Base-by-base conservation (phyloP, 2,888 invertebrate species). In the Achlya flavicornis region DNA sequence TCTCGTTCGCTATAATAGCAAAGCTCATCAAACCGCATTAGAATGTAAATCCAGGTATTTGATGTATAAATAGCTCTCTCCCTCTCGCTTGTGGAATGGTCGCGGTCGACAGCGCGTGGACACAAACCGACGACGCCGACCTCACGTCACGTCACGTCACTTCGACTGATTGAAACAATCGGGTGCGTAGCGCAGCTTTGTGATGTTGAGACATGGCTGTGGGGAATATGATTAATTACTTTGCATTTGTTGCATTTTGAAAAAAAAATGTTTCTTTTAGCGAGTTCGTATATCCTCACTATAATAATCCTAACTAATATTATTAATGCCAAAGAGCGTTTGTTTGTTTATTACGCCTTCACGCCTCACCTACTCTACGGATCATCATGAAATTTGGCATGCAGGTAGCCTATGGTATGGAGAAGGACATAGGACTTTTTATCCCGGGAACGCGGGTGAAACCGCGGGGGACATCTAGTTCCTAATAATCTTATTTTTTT, bases 21-120 rank as follows among this genome's bases (percentile, higher is more conserved):
- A 68, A 66, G 62, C 41, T 64, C 66, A 68, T 70, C 67, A 61
- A 66, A 67, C 38, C 43, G 57, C 16, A 16, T n/a, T 53, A 53
- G 16, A 53, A 53, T 53, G 48, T 53, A 53, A 53, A 53, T 61
- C 67, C 67, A 71, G 71, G 74, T 67, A 68, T 61, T 53, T 53
- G 48, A 53, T 66, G 73, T 76, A 74, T 74, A 67, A 77, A 74
- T 76, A 61, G 48, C n/a, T n/a, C n/a, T n/a, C n/a, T n/a, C n/a
- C n/a, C n/a, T n/a, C 46, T 43, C 46, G 46, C 48, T 6, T 2
- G 16, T 62, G 65, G 66, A 41, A 53, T 70, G 64, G 77, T 71
- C 72, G 69, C 77, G 74, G 70, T 74, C 70, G 64, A 66, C 73
- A 63, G 72, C 73, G 77, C 80, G 75, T 68, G 72, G 70, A 77